Conservation (phyloP, 2,797 vertebrate species). For the Emys orbicularis region DNA sequence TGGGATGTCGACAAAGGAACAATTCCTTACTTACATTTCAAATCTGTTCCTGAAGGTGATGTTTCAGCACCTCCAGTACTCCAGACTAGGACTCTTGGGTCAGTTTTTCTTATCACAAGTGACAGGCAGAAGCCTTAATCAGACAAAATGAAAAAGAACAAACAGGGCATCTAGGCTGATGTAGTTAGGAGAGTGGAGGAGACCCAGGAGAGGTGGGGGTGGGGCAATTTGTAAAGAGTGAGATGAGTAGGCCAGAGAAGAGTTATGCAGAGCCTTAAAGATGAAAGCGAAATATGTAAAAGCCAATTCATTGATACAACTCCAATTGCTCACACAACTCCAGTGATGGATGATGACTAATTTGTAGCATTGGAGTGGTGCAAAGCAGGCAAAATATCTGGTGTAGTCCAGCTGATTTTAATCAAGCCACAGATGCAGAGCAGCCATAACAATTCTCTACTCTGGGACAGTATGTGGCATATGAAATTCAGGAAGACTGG, state of each 20-base stretch:
- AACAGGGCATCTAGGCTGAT: neutral
- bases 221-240: neutral
- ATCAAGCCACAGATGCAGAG: neutral
- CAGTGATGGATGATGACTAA: neutral
- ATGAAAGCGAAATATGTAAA: neutral
- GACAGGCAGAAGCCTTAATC: neutral
- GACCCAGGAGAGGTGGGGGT: neutral
- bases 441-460: neutral
- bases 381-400: neutral
- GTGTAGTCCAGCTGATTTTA: neutral
- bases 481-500: rapidly evolving
- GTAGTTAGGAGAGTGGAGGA: neutral
- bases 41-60: neutral
- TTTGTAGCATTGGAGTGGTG: neutral
- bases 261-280: neutral
- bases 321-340: neutral
- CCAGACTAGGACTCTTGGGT: neutral
- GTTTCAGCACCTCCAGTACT: neutral
- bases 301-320: neutral
- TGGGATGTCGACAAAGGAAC: neutral
- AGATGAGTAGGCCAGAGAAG: neutral
- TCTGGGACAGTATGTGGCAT: neutral
- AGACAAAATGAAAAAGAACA: neutral
- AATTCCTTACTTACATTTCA: neutral
- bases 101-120: rapidly evolving